Base-by-base conservation (phyloP, 1,140 invertebrate species). In the Lepidurus apus region DNA sequence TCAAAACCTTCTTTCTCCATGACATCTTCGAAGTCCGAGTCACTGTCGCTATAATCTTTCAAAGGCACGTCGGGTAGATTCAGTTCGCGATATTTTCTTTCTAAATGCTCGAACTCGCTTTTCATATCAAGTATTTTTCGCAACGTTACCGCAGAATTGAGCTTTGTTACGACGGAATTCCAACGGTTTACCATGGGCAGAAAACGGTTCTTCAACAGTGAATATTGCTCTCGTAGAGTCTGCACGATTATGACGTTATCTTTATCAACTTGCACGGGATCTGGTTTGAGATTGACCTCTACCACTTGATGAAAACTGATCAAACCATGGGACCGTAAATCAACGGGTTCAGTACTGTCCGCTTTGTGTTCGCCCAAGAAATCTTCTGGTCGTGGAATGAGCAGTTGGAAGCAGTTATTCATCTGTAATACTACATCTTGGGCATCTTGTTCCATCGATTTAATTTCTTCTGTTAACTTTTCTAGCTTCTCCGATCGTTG, bases 1-100 rank as follows among this genome's bases (percentile, higher is more conserved):
- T 88, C 87, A 82, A 83, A 85, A 24, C 85, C 86, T 81, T 87
- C 86, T 81, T 85, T 85, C 53, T 84, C 83, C 45, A 82, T 77
- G 0, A 86, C 85, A 53, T 85, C 84, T 81, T 84, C 83, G 80
- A 86, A 86, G 78, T 86, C 85, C 26, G 82, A 81, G 75, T 86
- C 85, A 43, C 81, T 82, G 43, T 79, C 79, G 42, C 79, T 76
- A n/a, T 43, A n/a, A 42, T 42, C 43, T 21, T 45, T 42, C 10
- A 43, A 44, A 42, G 45, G 17, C 75, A 80, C n/a, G 73, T 43
- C 75, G 24, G 78, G 73, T 47, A 83, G 79, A 45, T 81, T 81
- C 24, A 83, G 53, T 13, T 82, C 80, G 65, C 77, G 78, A 74
- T 79, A 80, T 77, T 82, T 82, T 74, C 80, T 75, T 34, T 81